Evolutionary conservation across 2,888 invertebrate species (phyloP).

Genomic region (Octodonta nipae): DNA sequence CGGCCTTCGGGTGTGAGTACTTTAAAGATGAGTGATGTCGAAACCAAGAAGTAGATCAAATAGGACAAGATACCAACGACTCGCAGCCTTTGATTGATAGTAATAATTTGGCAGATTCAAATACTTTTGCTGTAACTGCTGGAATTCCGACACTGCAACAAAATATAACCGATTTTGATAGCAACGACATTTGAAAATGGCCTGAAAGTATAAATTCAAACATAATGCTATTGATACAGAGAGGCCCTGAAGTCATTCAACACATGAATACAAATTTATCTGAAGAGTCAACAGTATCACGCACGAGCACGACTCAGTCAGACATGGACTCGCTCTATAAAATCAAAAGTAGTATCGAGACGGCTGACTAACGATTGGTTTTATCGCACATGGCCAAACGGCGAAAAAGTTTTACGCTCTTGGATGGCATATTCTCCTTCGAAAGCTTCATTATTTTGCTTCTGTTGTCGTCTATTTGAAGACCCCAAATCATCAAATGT

Average conservation of each 20-base stretch:
- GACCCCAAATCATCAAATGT: not conserved
- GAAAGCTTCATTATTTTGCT: conserved; percentile 1
- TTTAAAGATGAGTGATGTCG: too few species aligned
- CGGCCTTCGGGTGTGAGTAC: too few species aligned
- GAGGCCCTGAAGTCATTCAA: not conserved
- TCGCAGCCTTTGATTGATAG: too few species aligned
- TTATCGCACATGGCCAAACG: conserved; percentile 1
- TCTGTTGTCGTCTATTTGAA: conserved; percentile 1
- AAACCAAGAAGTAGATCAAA: too few species aligned
- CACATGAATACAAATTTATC: conserved; percentile 1
- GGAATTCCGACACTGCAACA: too few species aligned
- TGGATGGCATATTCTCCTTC: conserved; percentile 3
- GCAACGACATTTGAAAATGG: not conserved
- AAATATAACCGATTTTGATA: too few species aligned
- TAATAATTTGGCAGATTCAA: too few species aligned
- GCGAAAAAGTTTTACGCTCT: conserved; percentile 2
- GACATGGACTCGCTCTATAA: not conserved
- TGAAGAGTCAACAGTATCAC: not conserved
- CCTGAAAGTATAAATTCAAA: not conserved
- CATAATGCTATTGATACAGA: not conserved
- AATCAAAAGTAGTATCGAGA: conserved; percentile 3
- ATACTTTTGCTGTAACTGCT: too few species aligned
- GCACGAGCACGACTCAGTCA: not conserved
- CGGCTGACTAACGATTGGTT: conserved; percentile 1
- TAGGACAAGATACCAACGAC: not conserved